Evolutionary conservation across 92 coral and sea anemone species (phyloP).

Genomic region (Bergia puertoricense): DNA sequence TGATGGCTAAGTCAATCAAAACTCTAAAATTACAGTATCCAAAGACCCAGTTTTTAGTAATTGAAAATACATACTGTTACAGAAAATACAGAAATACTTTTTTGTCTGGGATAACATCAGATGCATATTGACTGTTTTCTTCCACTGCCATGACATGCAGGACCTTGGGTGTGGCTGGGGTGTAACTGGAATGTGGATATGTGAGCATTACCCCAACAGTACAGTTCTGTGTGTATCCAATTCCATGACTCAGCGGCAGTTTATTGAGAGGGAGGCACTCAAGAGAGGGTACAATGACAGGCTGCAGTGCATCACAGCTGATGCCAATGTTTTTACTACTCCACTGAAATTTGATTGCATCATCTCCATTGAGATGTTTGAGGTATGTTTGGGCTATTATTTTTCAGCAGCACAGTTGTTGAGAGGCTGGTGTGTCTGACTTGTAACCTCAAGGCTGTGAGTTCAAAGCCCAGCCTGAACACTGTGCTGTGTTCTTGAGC

Average conservation of each 20-base stretch:
- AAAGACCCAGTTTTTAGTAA: no score
- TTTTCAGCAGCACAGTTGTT: no score
- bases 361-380: constrained; percentile 88
- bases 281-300: constrained; percentile 58
- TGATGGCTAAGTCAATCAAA: no score
- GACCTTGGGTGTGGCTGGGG: constrained; percentile 97
- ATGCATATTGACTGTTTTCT: background rate
- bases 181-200: constrained; percentile 72
- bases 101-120: no score
- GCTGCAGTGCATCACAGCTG: constrained; percentile 77
- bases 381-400: constrained; percentile 48
- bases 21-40: no score
- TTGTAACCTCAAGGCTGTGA: no score
- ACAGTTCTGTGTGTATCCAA: constrained; percentile 75
- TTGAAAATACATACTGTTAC: no score
- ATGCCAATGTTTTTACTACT: constrained; percentile 85
- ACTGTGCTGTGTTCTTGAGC: no score
- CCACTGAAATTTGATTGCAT: constrained; percentile 76
- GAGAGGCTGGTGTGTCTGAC: no score
- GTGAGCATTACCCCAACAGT: constrained; percentile 78
- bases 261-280: constrained; percentile 72
- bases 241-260: constrained; percentile 76
- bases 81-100: no score
- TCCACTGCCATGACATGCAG: constrained; percentile 40
- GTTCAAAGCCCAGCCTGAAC: no score